A percentile compares a stretch with the other conserved stretches of the same genome.
Evolutionary conservation across 2,888 invertebrate genomes (phyloP).

Genomic region (Cistogaster globosa): DNA sequence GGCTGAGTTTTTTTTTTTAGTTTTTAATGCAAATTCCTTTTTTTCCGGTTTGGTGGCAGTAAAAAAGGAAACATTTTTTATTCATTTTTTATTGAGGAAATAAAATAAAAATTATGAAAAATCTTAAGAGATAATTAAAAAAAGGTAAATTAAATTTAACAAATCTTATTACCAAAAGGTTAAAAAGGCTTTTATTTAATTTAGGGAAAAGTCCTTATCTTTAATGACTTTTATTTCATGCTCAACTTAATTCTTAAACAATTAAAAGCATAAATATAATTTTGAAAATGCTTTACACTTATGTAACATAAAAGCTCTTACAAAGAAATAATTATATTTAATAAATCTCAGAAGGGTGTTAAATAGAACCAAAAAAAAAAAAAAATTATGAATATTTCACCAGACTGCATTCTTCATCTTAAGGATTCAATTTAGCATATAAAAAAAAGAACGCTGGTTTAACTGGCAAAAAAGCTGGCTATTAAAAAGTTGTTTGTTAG

Average conservation of each 20-base stretch:
- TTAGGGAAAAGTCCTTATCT: background rate
- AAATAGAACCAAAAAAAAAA: no score
- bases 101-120: conserved; percentile 14
- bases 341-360: background rate
- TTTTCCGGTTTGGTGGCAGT: background rate
- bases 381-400: background rate
- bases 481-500: background rate
- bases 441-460: conserved; percentile 21
- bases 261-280: conserved; percentile 4
- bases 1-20: background rate
- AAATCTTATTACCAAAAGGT: background rate
- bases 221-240: conserved; percentile 28
- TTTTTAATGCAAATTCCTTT: background rate
- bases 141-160: background rate
- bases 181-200: background rate
- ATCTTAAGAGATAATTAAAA: conserved; percentile 16
- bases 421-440: background rate
- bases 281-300: background rate
- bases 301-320: conserved; percentile 6
- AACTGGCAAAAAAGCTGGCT: conserved; percentile 27
- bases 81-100: background rate
- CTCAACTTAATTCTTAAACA: conserved; percentile 45
- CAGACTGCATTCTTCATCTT: background rate
- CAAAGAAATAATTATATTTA: conserved; percentile 25
- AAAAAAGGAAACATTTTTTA: no score